A percentile compares a stretch with the other conserved stretches of the same genome.
Evolutionary conservation across 2,888 invertebrate species (phyloP).

Genomic region (Drosophila kanekoi): DNA sequence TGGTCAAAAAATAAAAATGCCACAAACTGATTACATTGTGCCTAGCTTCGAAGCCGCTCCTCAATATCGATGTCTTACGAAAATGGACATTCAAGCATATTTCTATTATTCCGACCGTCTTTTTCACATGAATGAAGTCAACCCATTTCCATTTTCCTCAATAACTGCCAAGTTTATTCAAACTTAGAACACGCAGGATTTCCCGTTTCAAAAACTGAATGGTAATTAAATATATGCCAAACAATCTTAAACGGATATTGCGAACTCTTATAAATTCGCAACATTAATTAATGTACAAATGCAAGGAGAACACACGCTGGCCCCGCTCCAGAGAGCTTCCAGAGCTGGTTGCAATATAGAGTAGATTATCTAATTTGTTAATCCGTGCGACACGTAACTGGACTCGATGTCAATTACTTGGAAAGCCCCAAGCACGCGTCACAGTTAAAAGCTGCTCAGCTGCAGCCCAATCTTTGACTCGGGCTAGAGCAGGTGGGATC

Average conservation of each 20-base stretch:
- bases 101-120: no score
- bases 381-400: conserved; percentile 34
- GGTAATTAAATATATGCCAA: background rate
- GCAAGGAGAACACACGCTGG: conserved; percentile 2
- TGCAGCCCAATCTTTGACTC: conserved; percentile 43
- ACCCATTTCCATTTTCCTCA: no score
- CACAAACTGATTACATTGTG: background rate
- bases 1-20: no score
- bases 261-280: background rate
- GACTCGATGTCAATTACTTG: conserved; percentile 49
- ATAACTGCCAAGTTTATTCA: no score
- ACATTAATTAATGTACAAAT: conserved; percentile 7
- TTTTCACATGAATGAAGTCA: no score
- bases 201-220: no score
- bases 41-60: no score
- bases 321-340: no score
- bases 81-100: no score
- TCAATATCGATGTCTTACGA: no score
- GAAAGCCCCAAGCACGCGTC: conserved; percentile 51
- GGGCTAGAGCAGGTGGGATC: background rate
- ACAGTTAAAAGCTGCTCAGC: conserved; percentile 46
- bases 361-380: conserved; percentile 30
- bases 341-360: conserved; percentile 5
- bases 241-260: background rate
- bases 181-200: no score